Evolutionary conservation across 2,113 vertebrate species (phyloP).

Genomic region (Lasiurus borealis): DNA sequence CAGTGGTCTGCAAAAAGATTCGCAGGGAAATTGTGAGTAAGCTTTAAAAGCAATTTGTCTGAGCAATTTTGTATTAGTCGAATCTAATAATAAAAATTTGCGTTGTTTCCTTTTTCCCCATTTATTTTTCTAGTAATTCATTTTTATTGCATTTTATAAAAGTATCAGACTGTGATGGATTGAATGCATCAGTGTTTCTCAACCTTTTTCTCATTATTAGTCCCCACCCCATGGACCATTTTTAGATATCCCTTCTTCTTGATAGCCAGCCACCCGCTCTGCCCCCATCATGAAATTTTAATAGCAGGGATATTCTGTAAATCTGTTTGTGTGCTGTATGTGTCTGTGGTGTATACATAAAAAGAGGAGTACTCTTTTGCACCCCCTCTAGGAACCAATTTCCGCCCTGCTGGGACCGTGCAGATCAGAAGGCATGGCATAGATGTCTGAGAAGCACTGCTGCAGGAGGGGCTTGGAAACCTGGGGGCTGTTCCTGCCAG

Average conservation of each 20-base stretch:
- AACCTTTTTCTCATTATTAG: background rate
- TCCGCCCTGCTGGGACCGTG: background rate
- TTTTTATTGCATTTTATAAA: constrained; percentile 20
- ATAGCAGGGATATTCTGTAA: background rate
- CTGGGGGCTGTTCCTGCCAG: background rate
- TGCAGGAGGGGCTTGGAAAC: background rate
- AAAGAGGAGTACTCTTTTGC: background rate
- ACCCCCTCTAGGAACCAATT: background rate
- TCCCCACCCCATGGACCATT: background rate
- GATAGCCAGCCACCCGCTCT: background rate
- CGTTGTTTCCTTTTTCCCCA: background rate
- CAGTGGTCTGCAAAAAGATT: background rate
- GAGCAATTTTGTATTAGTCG: background rate
- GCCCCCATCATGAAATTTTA: background rate
- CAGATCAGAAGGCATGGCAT: background rate
- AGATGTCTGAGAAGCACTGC: background rate
- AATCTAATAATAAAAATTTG: constrained; percentile 1
- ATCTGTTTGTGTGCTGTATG: background rate
- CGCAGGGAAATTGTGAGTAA: background rate
- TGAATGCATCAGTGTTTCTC: background rate
- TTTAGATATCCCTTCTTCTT: background rate
- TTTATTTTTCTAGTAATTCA: constrained; percentile 42
- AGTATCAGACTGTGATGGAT: background rate
- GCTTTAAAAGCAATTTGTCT: background rate
- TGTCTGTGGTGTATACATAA: background rate